Evolutionary conservation across 2,113 vertebrate genomes (phyloP).

Genomic region (Daboia siamensis): DNA sequence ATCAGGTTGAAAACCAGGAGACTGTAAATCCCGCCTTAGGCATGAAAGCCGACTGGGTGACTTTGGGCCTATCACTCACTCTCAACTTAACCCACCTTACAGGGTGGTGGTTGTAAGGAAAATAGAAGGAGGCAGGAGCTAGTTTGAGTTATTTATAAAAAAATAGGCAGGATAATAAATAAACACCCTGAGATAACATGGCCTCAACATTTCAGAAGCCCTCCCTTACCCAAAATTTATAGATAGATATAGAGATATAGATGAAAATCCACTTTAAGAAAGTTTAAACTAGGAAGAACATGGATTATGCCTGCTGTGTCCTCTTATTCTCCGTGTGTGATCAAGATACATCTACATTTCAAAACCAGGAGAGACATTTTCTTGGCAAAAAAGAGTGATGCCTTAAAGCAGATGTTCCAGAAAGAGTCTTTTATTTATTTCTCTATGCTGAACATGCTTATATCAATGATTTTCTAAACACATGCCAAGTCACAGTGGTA

Average conservation of each 20-base stretch:
- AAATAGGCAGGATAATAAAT: neutral
- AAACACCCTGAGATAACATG: neutral
- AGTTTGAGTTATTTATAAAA: neutral
- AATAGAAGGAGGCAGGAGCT: too few relatives aligned
- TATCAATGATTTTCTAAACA: neutral
- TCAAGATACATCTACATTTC: conserved; percentile 8
- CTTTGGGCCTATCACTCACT: too few relatives aligned
- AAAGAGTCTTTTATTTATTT: neutral
- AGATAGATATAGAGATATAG: too few relatives aligned
- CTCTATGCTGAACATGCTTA: neutral
- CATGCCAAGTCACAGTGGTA: neutral
- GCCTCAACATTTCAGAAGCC: neutral
- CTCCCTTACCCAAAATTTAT: neutral
- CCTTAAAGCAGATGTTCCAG: neutral
- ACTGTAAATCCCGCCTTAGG: too few relatives aligned
- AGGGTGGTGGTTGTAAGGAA: too few relatives aligned
- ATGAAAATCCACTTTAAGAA: neutral
- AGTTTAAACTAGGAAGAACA: neutral
- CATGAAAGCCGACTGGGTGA: too few relatives aligned
- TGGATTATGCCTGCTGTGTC: conserved; percentile 20
- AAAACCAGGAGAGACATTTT: neutral
- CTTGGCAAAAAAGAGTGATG: neutral
- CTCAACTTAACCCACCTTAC: too few relatives aligned
- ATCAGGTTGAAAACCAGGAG: too few relatives aligned
- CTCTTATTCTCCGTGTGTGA: neutral